phyloP scores from a whole-genome alignment of 1,140 invertebrate genomes.

The Brachionus calyciflorus region DNA sequence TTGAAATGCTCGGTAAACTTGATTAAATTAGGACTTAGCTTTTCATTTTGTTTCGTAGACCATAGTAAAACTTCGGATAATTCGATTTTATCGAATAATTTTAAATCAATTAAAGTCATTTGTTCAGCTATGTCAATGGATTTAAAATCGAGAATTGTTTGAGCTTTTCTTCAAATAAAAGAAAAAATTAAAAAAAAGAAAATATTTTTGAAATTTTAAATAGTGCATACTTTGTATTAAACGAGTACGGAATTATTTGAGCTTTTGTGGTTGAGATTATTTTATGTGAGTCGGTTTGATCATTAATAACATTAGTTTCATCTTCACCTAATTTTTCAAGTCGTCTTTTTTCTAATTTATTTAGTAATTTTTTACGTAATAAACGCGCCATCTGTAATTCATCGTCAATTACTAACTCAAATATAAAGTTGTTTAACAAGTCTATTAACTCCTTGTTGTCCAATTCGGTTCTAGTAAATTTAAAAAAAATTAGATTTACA shows the following conservation, averaged over 20 bases:
- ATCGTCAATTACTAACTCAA: conserved; percentile 76
- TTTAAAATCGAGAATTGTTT: conserved; percentile 79
- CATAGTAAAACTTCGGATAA: conserved; percentile 88
- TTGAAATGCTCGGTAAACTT: conserved; percentile 98
- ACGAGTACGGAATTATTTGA: background rate
- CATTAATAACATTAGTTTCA: background rate
- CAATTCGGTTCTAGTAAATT: background rate
- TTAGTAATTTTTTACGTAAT: conserved; percentile 80
- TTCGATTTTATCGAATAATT: conserved; percentile 92
- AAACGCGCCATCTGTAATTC: conserved; percentile 84
- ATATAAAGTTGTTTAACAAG: conserved; percentile 65
- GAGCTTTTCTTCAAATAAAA: background rate
- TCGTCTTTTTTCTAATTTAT: conserved; percentile 71
- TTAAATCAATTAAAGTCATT: conserved; percentile 93
- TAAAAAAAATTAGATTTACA: background rate
- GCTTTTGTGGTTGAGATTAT: background rate
- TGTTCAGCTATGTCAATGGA: conserved; percentile 88
- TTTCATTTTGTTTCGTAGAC: conserved; percentile 94
- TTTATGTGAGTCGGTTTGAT: background rate
- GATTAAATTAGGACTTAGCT: conserved; percentile 89
- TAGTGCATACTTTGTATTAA: background rate
- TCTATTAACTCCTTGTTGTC: conserved; percentile 16
- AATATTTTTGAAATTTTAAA: conserved; percentile 55
- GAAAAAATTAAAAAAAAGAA: too few relatives aligned
- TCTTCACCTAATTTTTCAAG: background rate